Base-by-base conservation (phyloP, 2,888 invertebrate species). In the Lycocerus yunnanus region DNA sequence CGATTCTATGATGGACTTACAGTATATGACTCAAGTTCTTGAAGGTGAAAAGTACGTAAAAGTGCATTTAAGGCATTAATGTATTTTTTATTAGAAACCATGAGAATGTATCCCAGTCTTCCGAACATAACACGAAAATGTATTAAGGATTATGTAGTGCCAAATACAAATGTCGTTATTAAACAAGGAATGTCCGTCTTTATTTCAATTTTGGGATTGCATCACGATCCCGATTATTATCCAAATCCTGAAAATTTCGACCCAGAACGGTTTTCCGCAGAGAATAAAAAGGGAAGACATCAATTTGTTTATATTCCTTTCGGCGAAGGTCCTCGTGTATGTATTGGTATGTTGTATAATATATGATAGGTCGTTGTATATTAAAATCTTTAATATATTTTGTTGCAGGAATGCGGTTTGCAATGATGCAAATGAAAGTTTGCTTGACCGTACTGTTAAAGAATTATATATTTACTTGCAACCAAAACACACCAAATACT, bases 1-100 rank as follows among this genome's bases (percentile, higher is more conserved):
- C 13, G 66, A 58, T 83, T 88, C 89, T 6, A 86, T 90, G 68
- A 83, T 89, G 18, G 86, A 90, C 58, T 77, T 90, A 18, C 88
- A 74, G 59, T 68, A 76, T 14, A 66, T n/a, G 65, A 66, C 13
- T 60, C 24, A 66, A 13, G 43, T 90, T 10, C 81, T 90, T 6
- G 88, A 89, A 76, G 90, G 24, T 24, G 11, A 24, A 24, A n/a
- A 11, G 10, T 24, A 11, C 11, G 3, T 11, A 2, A 0, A 0
- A 24, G n/a, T n/a, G 5, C 9, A 43, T 15, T 58, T 21, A 18
- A 58, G 13, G 15, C 2, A 3, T 2, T 15, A n/a, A 11, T 20
- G 13, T 1, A 4, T 14, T 9, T 65, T 9, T 82, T 43, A 78
- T 66, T 80, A 84, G 87, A 88, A 80, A 84, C 85, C 2, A 78